Conservation (phyloP, 2,888 invertebrate genomes). For the Tenthredo scrophulariae region DNA sequence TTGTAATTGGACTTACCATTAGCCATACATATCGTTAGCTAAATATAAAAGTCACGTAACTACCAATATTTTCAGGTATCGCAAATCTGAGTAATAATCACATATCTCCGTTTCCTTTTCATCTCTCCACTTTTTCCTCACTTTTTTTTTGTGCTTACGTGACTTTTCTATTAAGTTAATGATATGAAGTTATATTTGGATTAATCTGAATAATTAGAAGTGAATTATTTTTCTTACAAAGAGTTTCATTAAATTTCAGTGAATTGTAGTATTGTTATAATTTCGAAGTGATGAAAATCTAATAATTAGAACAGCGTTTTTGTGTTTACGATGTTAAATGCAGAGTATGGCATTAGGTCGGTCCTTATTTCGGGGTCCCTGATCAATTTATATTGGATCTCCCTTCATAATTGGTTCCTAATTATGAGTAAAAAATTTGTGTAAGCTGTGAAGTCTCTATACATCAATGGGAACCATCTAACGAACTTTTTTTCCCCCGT, state of each 20-base stretch:
- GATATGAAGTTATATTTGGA: not conserved
- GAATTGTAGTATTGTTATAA: not conserved
- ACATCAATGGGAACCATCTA: not conserved
- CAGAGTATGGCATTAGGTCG: not conserved
- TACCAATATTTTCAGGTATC: too few relatives aligned
- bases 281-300: not conserved
- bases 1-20: not conserved
- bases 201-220: not conserved
- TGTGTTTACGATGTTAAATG: not conserved
- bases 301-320: not conserved
- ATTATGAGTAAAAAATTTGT: not conserved
- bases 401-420: not conserved
- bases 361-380: not conserved
- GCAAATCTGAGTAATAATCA: too few relatives aligned
- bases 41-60: too few relatives aligned
- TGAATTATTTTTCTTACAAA: not conserved
- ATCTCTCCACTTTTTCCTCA: too few relatives aligned
- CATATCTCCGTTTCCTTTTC: too few relatives aligned
- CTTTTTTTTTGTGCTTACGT: too few relatives aligned
- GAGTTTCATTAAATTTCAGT: not conserved
- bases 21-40: too few relatives aligned
- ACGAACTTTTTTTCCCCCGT: not conserved
- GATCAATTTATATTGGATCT: not conserved
- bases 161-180: too few relatives aligned
- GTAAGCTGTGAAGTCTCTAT: not conserved